Evolutionary conservation across 2,797 vertebrate genomes (phyloP).

Genomic region (Hyperoplus lanceolatus): DNA sequence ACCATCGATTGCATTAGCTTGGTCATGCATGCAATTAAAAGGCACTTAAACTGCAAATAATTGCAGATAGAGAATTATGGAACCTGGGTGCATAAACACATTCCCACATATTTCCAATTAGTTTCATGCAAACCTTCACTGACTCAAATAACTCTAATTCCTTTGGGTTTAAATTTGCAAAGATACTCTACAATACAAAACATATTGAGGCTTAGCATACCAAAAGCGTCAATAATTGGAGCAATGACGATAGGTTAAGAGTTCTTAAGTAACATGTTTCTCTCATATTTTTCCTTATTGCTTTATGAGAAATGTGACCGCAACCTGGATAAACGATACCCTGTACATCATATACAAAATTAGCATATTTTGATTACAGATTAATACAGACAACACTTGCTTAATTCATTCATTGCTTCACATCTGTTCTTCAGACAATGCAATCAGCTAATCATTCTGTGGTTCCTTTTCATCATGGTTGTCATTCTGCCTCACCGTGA

Average conservation of each 20-base stretch:
- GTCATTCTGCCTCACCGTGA: conserved; percentile 56
- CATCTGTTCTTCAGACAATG: conserved; percentile 28
- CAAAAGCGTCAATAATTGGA: conserved; percentile 11
- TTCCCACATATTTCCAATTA: conserved; percentile 59
- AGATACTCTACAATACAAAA: conserved; percentile 30
- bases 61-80: conserved; percentile 51
- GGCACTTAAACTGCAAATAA: conserved; percentile 72
- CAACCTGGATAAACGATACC: neutral
- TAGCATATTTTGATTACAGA: conserved; percentile 11
- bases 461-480: conserved; percentile 41
- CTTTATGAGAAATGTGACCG: neutral
- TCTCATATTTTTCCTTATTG: neutral
- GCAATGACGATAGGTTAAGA: neutral
- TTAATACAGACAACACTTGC: neutral
- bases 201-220: conserved; percentile 8
- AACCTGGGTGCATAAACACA: conserved; percentile 56
- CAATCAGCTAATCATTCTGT: conserved; percentile 32
- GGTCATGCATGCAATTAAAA: conserved; percentile 69
- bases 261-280: neutral
- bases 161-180: conserved; percentile 52
- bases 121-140: conserved; percentile 58
- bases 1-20: conserved; percentile 52
- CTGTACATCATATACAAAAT: neutral
- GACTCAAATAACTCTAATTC: conserved; percentile 58
- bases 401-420: conserved; percentile 8